These are phyloP conservation scores for Apteryx owenii DNA, from an alignment of 2,113 vertebrate species.

Conservation along the genomic window DNA sequence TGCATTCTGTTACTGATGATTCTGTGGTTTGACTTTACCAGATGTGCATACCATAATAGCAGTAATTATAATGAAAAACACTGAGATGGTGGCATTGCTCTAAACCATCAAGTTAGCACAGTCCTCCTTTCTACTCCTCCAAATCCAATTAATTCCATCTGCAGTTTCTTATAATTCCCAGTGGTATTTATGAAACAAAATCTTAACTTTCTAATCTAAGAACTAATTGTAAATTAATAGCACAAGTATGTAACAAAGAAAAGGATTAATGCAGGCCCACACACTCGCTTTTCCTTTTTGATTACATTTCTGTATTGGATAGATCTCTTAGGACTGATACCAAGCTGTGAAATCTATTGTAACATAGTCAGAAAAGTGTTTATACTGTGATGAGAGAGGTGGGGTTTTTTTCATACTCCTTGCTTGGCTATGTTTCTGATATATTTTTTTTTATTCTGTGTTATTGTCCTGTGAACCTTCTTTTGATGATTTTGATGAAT, in stretches of 20 bases:
- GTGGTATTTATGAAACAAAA: constrained; percentile 46
- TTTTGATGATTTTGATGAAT: constrained; percentile 15
- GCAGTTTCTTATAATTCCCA: constrained; percentile 31
- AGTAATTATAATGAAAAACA: background rate
- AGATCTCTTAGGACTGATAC: constrained; percentile 29
- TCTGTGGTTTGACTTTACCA: background rate
- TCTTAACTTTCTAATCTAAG: constrained; percentile 46
- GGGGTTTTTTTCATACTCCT: background rate
- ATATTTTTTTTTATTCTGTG: background rate
- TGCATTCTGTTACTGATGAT: background rate
- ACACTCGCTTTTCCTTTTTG: constrained; percentile 35
- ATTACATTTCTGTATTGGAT: constrained; percentile 31
- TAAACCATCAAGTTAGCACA: constrained; percentile 12
- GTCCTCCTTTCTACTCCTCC: background rate
- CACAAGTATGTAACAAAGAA: background rate
- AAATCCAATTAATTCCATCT: constrained; percentile 52
- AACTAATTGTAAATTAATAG: constrained; percentile 53
- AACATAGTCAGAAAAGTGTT: background rate
- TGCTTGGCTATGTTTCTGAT: background rate
- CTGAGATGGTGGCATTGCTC: background rate
- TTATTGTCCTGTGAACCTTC: background rate
- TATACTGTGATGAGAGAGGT: background rate
- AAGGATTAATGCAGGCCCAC: constrained; percentile 52
- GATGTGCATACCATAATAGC: background rate
- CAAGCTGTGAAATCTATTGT: background rate